Evolutionary conservation across 92 coral and sea anemone species (phyloP), one percentile per base, ranked within the genome.

Genomic region (Zoanthus sociatus): DNA sequence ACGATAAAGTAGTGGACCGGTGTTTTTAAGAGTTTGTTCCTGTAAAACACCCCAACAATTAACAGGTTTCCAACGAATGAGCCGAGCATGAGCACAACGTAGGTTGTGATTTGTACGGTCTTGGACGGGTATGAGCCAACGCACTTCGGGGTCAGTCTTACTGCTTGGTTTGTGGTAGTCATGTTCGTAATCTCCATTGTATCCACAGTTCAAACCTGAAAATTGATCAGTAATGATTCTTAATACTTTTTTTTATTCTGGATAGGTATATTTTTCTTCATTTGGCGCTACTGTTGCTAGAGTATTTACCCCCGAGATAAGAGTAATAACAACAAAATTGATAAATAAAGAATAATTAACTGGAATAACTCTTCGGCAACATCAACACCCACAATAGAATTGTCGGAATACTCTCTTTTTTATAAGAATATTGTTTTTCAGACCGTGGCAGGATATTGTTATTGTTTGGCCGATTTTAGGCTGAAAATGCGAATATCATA

Each of bases 1-100:
- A 79, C 84, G 47, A 79, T 79, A 33, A 79, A 79, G 42, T 79
- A 79, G 71, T 79, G 84, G 31, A 79, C 73, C 12, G 84, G 84
- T 9, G 84, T 79, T 44, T 66, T 79, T 66, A 79, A 26, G 37
- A 48, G 15, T 61, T 37, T 79, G 84, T 79, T 79, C 18, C 84
- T 79, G 56, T 61, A 63, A 72, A 79, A 79, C 9, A 79, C 84
- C 37, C 56, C 15, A 18, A 79, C 56, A 13, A 79, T 18, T 51
- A 79, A 32, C 44, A 47, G 12, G 37, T 79, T 79, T 45, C 84
- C 84, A 2, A 79, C 33, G 32, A 78, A 42, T 7, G 83, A 60
- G n/a, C 58, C 7, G 60, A 78, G 16, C 83, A 61, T 16, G n/a
- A 78, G 70, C 31, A 58, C 11, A 3, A 14, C 1, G 50, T 76